Conservation (phyloP, 2,888 invertebrate species). For the Flexamia atlantica region DNA sequence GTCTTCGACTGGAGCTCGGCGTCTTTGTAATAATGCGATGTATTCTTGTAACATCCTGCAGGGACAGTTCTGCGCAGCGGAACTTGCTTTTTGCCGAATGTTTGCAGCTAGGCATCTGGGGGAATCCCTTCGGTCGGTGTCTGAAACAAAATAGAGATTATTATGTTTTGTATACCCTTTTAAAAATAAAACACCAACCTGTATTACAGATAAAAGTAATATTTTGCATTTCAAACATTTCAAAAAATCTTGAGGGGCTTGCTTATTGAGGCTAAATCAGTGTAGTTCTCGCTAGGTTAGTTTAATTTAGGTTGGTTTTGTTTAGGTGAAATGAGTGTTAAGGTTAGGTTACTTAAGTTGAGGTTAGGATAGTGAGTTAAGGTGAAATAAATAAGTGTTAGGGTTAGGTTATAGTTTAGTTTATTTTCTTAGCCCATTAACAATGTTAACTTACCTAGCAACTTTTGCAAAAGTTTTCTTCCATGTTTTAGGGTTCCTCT, state of each 20-base stretch:
- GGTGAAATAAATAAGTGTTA: too few relatives aligned
- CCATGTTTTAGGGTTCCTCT: neutral
- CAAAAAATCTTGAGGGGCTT: neutral
- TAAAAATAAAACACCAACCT: neutral
- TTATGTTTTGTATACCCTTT: neutral
- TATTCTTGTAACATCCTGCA: conserved; percentile 41
- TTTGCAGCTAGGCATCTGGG: conserved; percentile 42
- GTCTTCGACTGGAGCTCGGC: conserved; percentile 31
- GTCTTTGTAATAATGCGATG: conserved; percentile 23
- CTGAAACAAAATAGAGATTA: conserved; percentile 48
- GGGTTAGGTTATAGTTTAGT: neutral
- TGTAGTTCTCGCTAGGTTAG: neutral
- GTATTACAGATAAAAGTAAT: neutral
- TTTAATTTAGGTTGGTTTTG: neutral
- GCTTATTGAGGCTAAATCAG: neutral
- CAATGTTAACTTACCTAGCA: conserved; percentile 6
- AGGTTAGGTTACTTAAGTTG: neutral
- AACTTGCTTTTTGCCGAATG: conserved; percentile 33
- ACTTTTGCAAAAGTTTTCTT: neutral
- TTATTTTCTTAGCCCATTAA: neutral
- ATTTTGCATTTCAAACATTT: neutral
- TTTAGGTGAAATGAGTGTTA: neutral
- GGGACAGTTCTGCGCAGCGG: conserved; percentile 28
- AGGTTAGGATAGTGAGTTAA: conserved; percentile 6
- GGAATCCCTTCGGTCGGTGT: conserved; percentile 38